A percentile compares a stretch with the other conserved stretches of the same genome.
phyloP scores from a whole-genome alignment of 1,140 invertebrate species.

The Bathynomus jamesi region DNA sequence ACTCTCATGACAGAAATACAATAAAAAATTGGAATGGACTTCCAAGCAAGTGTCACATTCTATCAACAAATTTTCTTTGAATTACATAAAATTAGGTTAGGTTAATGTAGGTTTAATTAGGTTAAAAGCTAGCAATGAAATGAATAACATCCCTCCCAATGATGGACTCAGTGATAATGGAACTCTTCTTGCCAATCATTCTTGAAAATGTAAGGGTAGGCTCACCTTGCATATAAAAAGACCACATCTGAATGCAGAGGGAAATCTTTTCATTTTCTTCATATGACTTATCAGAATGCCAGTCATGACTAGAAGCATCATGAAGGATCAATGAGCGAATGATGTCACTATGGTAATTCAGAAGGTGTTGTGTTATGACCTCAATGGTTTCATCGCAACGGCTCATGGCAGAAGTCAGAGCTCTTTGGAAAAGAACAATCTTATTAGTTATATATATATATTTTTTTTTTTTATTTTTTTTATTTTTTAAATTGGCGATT shows the following conservation, averaged over 20 bases:
- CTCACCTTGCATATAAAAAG: slow-evolving; percentile 70
- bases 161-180: no score
- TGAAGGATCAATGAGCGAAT: slow-evolving; percentile 67
- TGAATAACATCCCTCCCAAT: no score
- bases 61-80: no score
- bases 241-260: slow-evolving; percentile 73
- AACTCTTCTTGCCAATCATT: no score
- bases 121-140: no score
- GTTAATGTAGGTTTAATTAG: no score
- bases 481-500: neutral
- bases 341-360: slow-evolving; percentile 66
- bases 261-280: slow-evolving; percentile 62
- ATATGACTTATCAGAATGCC: slow-evolving; percentile 53
- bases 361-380: slow-evolving; percentile 63
- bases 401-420: slow-evolving; percentile 19
- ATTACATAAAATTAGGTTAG: no score
- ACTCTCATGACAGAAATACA: no score
- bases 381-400: slow-evolving; percentile 69
- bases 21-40: no score
- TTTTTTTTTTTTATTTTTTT: neutral
- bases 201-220: neutral
- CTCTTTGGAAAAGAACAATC: slow-evolving; percentile 8
- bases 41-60: no score
- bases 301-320: slow-evolving; percentile 62
- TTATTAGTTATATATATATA: no score